These are phyloP conservation scores for Petaurus breviceps DNA, from an alignment of 2,113 vertebrate genomes.

Conservation along the genomic window DNA sequence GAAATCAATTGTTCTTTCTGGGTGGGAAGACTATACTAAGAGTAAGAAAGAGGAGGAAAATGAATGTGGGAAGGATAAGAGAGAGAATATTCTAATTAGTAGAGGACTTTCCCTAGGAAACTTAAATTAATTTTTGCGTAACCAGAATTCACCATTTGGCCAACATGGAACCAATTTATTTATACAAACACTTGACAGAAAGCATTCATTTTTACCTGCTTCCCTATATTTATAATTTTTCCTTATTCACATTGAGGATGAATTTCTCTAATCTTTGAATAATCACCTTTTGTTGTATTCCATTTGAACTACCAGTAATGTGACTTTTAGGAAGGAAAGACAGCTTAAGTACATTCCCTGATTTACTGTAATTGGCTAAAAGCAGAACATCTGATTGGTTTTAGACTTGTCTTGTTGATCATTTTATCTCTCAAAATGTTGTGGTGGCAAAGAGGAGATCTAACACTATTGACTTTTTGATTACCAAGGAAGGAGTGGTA, in stretches of 20 bases:
- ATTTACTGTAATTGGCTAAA: neutral
- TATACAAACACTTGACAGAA: neutral
- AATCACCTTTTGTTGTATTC: neutral
- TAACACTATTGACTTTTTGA: conserved; percentile 11
- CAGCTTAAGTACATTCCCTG: neutral
- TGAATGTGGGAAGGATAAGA: neutral
- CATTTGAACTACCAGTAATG: neutral
- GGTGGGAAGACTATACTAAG: neutral
- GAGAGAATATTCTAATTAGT: neutral
- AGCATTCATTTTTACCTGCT: neutral
- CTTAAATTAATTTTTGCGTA: neutral
- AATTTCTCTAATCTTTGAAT: neutral
- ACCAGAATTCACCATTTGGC: neutral
- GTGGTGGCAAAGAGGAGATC: neutral
- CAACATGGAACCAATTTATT: neutral
- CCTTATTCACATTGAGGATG: neutral
- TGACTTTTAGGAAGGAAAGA: neutral
- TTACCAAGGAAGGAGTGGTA: conserved; percentile 12
- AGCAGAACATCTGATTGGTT: neutral
- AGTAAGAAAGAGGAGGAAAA: neutral
- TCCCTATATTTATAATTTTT: neutral
- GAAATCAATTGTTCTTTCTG: neutral
- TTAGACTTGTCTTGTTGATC: neutral
- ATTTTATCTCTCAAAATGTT: neutral
- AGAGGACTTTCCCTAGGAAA: neutral